phyloP scores from a whole-genome alignment of 2,888 invertebrate genomes.

The Cataglyphis altisquamis region DNA sequence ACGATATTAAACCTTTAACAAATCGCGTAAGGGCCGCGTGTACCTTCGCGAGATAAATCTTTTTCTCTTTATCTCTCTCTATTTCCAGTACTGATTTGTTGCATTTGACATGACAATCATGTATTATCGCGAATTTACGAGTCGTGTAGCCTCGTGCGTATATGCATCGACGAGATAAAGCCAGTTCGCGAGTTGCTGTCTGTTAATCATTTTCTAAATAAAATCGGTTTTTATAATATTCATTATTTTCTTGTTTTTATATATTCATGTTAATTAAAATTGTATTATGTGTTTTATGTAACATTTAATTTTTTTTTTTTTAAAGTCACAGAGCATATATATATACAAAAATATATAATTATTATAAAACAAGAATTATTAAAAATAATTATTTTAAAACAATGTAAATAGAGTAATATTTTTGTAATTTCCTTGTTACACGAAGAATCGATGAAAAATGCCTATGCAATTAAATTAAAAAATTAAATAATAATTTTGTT shows the following conservation, averaged over 20 bases:
- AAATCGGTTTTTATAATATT: not conserved
- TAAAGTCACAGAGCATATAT: not conserved
- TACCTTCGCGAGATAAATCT: conserved; percentile 30
- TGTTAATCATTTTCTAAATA: conserved; percentile 38
- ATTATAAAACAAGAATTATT: too few relatives aligned
- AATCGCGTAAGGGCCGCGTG: not conserved
- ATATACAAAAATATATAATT: not conserved
- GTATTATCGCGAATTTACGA: conserved; percentile 30
- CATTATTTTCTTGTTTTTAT: not conserved
- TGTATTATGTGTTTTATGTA: conserved; percentile 2
- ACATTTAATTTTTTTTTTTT: conserved; percentile 1
- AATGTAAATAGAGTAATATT: not conserved
- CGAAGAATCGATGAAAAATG: not conserved
- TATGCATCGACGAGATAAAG: conserved; percentile 11
- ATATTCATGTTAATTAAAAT: conserved; percentile 2
- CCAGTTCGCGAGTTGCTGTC: not conserved
- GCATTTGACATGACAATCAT: conserved; percentile 3
- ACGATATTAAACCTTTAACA: conserved; percentile 33
- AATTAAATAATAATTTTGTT: not conserved
- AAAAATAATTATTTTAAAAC: not conserved
- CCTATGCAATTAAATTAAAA: not conserved
- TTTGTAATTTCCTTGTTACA: conserved; percentile 1
- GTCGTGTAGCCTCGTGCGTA: not conserved
- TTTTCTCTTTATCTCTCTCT: not conserved
- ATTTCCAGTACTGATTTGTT: conserved; percentile 29